These are phyloP conservation scores for Cantharis nigra DNA, from an alignment of 2,888 invertebrate species.

Conservation along the genomic window DNA sequence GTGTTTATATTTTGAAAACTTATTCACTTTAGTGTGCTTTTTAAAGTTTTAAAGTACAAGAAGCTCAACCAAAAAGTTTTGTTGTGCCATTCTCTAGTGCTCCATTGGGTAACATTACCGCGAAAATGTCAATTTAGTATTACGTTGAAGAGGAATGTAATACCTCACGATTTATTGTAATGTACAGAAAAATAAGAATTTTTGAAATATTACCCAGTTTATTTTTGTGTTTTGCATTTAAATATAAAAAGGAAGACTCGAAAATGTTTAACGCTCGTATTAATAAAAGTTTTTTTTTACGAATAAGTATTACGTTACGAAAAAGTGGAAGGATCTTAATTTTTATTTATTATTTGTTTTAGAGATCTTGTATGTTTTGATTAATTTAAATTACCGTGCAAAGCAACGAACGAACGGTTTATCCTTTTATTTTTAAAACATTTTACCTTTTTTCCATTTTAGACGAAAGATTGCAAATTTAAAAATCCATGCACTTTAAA, in stretches of 20 bases:
- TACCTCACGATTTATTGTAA: slow-evolving; percentile 5
- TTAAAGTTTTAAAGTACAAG: slow-evolving; percentile 1
- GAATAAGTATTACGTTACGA: not conserved
- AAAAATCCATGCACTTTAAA: not conserved
- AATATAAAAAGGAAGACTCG: not conserved
- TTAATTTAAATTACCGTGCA: not conserved
- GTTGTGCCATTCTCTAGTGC: not conserved
- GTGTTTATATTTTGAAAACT: not conserved
- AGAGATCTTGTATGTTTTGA: not conserved
- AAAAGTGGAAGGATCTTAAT: not conserved
- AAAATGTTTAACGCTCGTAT: not conserved
- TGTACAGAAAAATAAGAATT: not conserved
- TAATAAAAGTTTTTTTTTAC: not conserved
- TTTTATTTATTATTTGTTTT: no score
- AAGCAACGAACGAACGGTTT: not conserved
- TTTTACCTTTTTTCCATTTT: not conserved
- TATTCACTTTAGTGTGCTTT: not conserved
- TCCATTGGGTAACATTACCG: slow-evolving; percentile 6
- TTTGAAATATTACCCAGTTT: not conserved
- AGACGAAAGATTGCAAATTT: not conserved
- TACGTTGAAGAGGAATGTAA: slow-evolving; percentile 3
- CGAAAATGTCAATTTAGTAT: slow-evolving; percentile 8
- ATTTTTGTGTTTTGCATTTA: not conserved
- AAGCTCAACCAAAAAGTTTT: not conserved
- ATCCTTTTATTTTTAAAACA: not conserved